phyloP scores from a whole-genome alignment of 2,113 vertebrate genomes.

The Limanda limanda region DNA sequence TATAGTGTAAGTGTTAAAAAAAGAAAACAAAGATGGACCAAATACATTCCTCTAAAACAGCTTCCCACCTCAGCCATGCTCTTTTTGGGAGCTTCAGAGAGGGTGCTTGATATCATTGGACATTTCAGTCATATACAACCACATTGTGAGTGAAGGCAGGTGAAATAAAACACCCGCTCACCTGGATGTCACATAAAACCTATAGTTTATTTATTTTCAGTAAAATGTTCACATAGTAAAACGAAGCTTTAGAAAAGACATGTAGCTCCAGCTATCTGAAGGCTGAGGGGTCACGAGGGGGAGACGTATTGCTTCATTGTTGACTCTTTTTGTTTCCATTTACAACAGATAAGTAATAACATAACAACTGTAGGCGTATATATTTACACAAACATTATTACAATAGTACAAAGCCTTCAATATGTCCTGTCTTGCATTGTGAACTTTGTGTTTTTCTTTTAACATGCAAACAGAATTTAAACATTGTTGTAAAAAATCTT shows the following conservation, averaged over 20 bases:
- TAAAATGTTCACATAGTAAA: conserved; percentile 72
- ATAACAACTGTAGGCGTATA: too few relatives aligned
- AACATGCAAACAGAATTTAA: conserved; percentile 14
- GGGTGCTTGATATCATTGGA: neutral
- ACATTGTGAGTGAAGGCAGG: neutral
- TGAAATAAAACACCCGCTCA: conserved; percentile 14
- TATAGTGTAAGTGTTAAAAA: too few relatives aligned
- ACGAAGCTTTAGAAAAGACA: too few relatives aligned
- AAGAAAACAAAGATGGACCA: too few relatives aligned
- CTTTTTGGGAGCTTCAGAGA: too few relatives aligned
- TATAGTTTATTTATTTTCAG: conserved; percentile 78
- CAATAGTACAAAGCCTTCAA: conserved; percentile 75
- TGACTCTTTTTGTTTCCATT: too few relatives aligned
- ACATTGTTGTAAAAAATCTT: conserved; percentile 35
- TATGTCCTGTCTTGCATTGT: conserved; percentile 60
- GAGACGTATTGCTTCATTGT: too few relatives aligned
- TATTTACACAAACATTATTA: conserved; percentile 71
- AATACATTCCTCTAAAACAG: too few relatives aligned
- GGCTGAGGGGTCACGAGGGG: too few relatives aligned
- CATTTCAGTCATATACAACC: neutral
- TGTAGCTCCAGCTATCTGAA: too few relatives aligned
- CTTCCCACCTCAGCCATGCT: too few relatives aligned
- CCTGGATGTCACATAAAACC: conserved; percentile 76
- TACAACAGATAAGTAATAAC: too few relatives aligned
- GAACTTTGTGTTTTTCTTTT: conserved; percentile 28